A percentile compares a stretch with the other conserved stretches of the same genome.
Conservation (phyloP, 2,113 vertebrate species). For the Paramisgurnus dabryanus region DNA sequence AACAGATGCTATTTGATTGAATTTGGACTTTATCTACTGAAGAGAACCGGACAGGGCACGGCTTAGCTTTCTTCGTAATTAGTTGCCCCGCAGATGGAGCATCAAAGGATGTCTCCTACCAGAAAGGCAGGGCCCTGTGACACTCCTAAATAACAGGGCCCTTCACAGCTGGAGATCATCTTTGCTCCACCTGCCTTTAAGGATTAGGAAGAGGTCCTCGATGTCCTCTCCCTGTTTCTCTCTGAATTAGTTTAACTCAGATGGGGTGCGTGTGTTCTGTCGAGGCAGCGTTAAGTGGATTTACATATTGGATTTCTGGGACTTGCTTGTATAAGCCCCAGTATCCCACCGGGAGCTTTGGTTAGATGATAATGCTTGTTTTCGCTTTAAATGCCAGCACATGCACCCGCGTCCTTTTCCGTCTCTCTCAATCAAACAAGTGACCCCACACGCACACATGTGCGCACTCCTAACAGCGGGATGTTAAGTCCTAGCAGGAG, state of each 20-base stretch:
- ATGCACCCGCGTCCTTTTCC: slow-evolving; percentile 45
- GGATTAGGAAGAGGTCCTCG: slow-evolving; percentile 36
- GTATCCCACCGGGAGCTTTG: slow-evolving; percentile 72
- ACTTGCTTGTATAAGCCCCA: slow-evolving; percentile 65
- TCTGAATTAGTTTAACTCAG: slow-evolving; percentile 34
- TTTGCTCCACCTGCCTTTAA: slow-evolving; percentile 40
- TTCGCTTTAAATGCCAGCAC: slow-evolving; percentile 69
- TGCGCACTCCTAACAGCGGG: slow-evolving; percentile 23
- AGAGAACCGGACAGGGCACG: slow-evolving; percentile 56
- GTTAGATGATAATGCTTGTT: slow-evolving; percentile 75
- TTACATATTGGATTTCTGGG: slow-evolving; percentile 79
- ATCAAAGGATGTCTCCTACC: slow-evolving; percentile 62
- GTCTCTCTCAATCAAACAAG: slow-evolving; percentile 16
- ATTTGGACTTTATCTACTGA: slow-evolving; percentile 33
- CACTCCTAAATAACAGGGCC: slow-evolving; percentile 48
- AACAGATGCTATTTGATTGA: slow-evolving; percentile 37
- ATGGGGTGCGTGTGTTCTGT: slow-evolving; percentile 59
- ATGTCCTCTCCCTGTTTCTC: slow-evolving; percentile 29
- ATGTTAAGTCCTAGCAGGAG: slow-evolving; percentile 27
- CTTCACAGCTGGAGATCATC: slow-evolving; percentile 25
- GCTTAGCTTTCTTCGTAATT: slow-evolving; percentile 58
- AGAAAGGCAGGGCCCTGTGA: slow-evolving; percentile 35
- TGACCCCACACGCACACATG: slow-evolving; percentile 4
- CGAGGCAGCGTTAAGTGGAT: slow-evolving; percentile 76
- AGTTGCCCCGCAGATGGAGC: slow-evolving; percentile 57